Evolutionary conservation across 1,140 invertebrate genomes (phyloP).

Genomic region (Condylostylus longicornis): DNA sequence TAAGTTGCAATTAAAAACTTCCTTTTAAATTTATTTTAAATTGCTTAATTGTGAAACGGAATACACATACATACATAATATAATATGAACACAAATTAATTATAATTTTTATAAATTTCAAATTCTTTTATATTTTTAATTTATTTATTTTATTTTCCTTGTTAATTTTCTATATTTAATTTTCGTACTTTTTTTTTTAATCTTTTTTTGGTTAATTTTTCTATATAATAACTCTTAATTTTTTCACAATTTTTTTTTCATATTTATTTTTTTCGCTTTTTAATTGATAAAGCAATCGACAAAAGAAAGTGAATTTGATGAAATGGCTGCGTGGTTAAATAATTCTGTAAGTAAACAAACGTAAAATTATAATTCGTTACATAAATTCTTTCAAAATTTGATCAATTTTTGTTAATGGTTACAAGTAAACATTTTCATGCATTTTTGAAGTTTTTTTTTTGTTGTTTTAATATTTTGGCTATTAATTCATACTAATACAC

Average conservation of each 20-base stretch:
- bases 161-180: slow-evolving; percentile 5
- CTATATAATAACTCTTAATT: slow-evolving; percentile 8
- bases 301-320: slow-evolving; percentile 80
- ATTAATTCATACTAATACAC: no score
- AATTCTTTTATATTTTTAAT: slow-evolving; percentile 11
- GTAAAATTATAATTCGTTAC: no score
- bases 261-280: slow-evolving; percentile 13
- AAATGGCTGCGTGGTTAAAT: slow-evolving; percentile 84
- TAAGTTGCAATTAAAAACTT: no score
- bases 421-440: no score
- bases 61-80: no score
- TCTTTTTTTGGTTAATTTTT: slow-evolving; percentile 10
- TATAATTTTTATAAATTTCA: slow-evolving; percentile 8
- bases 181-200: neutral
- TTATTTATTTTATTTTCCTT: slow-evolving; percentile 11
- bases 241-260: slow-evolving; percentile 16
- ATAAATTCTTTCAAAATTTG: no score
- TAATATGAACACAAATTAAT: neutral
- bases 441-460: no score
- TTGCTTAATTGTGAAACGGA: no score
- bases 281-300: slow-evolving; percentile 36
- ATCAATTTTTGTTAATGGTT: no score
- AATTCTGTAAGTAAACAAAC: slow-evolving; percentile 42
- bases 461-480: no score
- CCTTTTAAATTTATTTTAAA: no score